These are phyloP conservation scores for Ciconia nigra DNA, from an alignment of 2,797 vertebrate species.

Conservation along the genomic window DNA sequence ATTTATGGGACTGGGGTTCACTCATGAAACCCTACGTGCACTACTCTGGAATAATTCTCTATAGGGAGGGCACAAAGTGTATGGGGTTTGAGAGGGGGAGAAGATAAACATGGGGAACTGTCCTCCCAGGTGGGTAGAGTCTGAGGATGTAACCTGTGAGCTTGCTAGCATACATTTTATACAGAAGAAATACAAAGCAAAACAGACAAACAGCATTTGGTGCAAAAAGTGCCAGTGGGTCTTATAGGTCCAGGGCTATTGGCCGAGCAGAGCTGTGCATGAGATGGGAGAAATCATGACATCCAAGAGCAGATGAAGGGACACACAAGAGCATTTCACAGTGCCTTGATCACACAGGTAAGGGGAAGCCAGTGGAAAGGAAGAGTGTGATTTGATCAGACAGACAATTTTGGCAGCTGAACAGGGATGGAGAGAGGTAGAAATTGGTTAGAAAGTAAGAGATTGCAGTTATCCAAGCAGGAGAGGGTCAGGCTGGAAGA, in stretches of 20 bases:
- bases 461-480: neutral
- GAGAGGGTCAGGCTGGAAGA: neutral
- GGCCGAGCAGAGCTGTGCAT: neutral
- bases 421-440: neutral
- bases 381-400: neutral
- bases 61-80: neutral
- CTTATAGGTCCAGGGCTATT: neutral
- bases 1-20: neutral
- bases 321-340: neutral
- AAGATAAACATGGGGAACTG: neutral
- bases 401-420: neutral
- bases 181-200: neutral
- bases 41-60: fast-evolving
- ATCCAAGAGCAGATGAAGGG: neutral
- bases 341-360: neutral
- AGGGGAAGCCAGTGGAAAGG: neutral
- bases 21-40: fast-evolving
- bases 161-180: neutral
- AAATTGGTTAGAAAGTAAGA: neutral
- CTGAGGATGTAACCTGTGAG: neutral
- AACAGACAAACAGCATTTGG: neutral
- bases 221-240: neutral
- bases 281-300: neutral
- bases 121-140: neutral
- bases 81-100: neutral